Evolutionary conservation across 1,140 invertebrate genomes (phyloP).

Genomic region (Orius insidiosus): DNA sequence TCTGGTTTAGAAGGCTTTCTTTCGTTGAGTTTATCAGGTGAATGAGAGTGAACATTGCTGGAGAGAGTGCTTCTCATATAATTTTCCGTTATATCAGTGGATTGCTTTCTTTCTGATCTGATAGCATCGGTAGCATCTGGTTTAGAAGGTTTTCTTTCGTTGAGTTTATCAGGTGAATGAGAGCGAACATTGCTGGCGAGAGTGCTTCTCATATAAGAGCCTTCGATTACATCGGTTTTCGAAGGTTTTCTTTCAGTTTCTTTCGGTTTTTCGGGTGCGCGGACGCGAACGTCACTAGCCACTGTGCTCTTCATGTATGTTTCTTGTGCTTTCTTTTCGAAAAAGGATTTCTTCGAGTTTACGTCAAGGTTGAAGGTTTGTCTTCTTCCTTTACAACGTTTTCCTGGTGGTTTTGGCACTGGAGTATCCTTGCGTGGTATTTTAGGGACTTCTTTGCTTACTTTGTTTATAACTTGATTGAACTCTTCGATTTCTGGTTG

Average conservation of each 20-base stretch:
- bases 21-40: too few relatives aligned
- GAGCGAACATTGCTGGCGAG: too few relatives aligned
- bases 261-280: neutral
- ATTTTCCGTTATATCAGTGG: too few relatives aligned
- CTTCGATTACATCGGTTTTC: neutral
- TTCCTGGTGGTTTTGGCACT: constrained; percentile 10
- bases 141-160: constrained; percentile 2
- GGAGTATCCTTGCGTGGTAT: neutral
- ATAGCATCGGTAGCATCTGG: constrained; percentile 5
- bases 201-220: neutral
- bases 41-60: too few relatives aligned
- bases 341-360: constrained; percentile 19
- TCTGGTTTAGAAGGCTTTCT: too few relatives aligned
- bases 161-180: neutral
- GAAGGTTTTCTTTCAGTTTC: neutral
- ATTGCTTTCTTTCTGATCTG: too few relatives aligned
- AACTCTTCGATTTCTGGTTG: constrained; percentile 20
- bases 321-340: constrained; percentile 19
- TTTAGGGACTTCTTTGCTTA: constrained; percentile 1
- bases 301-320: constrained; percentile 9
- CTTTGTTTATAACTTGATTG: constrained; percentile 1
- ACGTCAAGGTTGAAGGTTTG: constrained; percentile 7
- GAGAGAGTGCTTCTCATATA: too few relatives aligned
- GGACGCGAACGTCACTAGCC: neutral
- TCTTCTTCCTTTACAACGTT: constrained; percentile 14